Evolutionary conservation across 2,113 vertebrate species (phyloP), one percentile per base, ranked within the genome.

Genomic region (Sinocyclocheilus rhinocerous): DNA sequence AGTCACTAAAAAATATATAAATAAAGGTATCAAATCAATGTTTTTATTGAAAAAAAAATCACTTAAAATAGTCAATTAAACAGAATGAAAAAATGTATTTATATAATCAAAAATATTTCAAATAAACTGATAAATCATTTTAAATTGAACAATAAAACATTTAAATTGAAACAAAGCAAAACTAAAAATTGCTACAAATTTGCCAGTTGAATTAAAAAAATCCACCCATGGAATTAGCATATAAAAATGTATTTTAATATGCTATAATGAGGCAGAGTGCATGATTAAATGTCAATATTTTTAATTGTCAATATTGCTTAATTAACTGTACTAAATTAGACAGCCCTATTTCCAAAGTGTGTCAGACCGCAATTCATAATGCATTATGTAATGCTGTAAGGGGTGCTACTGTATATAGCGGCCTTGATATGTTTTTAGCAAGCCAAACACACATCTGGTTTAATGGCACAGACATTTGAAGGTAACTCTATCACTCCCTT

Each of bases 391-490:
- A 73, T 42, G 36, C 33, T 70, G 16, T 8, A 36, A 45, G 20
- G 10, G 39, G 33, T n/a, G 70, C 42, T n/a, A 61, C 57, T 61
- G 57, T 61, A 61, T n/a, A 10, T 24, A 76, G n/a, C 8, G 13
- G 22, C 16, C 73, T 48, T 16, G 42, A 13, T 76, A 15, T 48
- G 72, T 75, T 75, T 72, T 75, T 48, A 75, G 22, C 39, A n/a
- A 45, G 11, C 72, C 22, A 75, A 45, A 75, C 42, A 75, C 72
- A 75, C 72, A 75, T 75, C 42, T 75, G 72, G 39, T 75, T 65
- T 75, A 75, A 75, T 48, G 12, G 72, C 39, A 24, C 42, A 24
- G 72, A 48, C 39, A 24, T 45, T 75, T 75, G 72, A 75, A 75
- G 72, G 39, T 75, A 48, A 48, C 42, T 7, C 72, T 75, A 75